These are phyloP conservation scores for Knipowitschia caucasica DNA, from an alignment of 2,797 vertebrate species.

Conservation along the genomic window DNA sequence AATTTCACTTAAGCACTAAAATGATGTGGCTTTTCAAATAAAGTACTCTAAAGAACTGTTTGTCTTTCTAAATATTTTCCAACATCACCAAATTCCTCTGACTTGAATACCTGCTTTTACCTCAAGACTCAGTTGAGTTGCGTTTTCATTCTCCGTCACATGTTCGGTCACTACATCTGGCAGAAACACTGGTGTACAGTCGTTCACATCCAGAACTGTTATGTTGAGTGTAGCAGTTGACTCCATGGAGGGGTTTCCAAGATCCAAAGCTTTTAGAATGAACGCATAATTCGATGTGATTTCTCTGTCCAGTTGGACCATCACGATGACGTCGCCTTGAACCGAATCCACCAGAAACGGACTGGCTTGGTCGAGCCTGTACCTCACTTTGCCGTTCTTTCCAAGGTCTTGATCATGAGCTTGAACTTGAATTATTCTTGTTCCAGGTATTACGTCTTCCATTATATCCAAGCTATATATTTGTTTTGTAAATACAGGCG, in stretches of 20 bases:
- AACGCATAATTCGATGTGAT: constrained; percentile 57
- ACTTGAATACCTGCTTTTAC: constrained; percentile 34
- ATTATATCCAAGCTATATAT: constrained; percentile 57
- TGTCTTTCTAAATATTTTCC: too few relatives aligned
- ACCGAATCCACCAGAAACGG: constrained; percentile 68
- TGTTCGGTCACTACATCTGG: constrained; percentile 58
- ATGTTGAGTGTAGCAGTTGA: constrained; percentile 59
- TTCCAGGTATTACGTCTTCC: constrained; percentile 67
- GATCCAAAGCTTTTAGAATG: constrained; percentile 61
- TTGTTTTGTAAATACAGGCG: constrained; percentile 65
- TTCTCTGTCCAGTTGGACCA: constrained; percentile 70
- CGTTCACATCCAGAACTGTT: constrained; percentile 72
- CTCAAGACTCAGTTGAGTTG: constrained; percentile 57
- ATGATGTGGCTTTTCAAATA: too few relatives aligned
- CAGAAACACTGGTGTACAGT: constrained; percentile 65
- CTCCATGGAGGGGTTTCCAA: constrained; percentile 57
- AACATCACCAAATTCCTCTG: not conserved
- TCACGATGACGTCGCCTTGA: constrained; percentile 64
- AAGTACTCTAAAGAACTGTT: too few relatives aligned
- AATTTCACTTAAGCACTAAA: too few relatives aligned
- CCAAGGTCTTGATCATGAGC: constrained; percentile 69
- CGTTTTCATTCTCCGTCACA: constrained; percentile 65
- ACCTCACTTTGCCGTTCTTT: constrained; percentile 66
- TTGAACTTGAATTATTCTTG: constrained; percentile 55
- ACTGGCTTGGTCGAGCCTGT: constrained; percentile 44